A percentile compares a stretch with the other conserved stretches of the same genome.
phyloP scores from a whole-genome alignment of 2,888 invertebrate species.

The Neocrepidodera transversa region DNA sequence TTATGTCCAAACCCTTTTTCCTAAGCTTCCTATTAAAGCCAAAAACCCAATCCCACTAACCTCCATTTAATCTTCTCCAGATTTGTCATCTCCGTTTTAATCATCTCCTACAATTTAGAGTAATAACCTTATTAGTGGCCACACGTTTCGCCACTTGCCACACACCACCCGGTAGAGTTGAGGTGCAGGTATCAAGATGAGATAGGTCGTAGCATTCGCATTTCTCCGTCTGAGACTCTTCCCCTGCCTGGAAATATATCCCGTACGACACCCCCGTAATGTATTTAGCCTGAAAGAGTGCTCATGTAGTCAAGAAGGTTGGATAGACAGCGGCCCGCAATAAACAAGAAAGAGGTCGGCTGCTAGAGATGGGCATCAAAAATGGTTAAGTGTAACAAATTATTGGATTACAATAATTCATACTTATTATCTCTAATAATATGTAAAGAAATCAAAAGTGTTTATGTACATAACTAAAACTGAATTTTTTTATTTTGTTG shows the following conservation, averaged over 20 bases:
- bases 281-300: constrained; percentile 44
- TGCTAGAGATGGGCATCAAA: not conserved
- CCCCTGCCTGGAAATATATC: constrained; percentile 39
- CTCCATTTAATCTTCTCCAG: not conserved
- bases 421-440: too few relatives aligned
- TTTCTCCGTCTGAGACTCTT: constrained; percentile 33
- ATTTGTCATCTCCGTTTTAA: constrained; percentile 4
- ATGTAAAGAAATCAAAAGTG: too few relatives aligned
- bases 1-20: too few relatives aligned
- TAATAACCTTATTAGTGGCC: constrained; percentile 20
- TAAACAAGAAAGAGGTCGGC: constrained; percentile 45
- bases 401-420: too few relatives aligned
- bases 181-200: not conserved
- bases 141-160: constrained; percentile 4
- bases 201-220: constrained; percentile 8
- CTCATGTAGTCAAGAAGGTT: constrained; percentile 38
- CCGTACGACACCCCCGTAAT: constrained; percentile 39
- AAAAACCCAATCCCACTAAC: too few relatives aligned
- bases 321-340: constrained; percentile 45
- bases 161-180: constrained; percentile 13
- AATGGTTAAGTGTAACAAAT: too few relatives aligned
- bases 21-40: too few relatives aligned
- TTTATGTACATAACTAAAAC: too few relatives aligned
- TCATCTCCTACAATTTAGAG: constrained; percentile 10
- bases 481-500: too few relatives aligned